Evolutionary conservation across 2,113 vertebrate species (phyloP).

Genomic region (Pogonocichla stellata): DNA sequence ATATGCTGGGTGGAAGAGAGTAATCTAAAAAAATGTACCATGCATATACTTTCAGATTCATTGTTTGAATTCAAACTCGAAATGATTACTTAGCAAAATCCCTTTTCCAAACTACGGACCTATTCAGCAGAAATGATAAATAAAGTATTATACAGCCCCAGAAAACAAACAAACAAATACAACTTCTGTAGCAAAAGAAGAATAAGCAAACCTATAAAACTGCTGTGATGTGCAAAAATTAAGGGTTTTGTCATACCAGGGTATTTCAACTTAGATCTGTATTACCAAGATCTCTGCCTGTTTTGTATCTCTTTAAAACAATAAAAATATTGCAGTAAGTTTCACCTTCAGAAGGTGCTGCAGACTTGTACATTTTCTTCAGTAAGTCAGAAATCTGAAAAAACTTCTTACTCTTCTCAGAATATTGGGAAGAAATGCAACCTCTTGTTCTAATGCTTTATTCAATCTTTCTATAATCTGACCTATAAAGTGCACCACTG

Average conservation of each 20-base stretch:
- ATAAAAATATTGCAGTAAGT: background rate
- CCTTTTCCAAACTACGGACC: constrained; percentile 36
- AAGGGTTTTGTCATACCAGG: background rate
- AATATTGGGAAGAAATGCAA: background rate
- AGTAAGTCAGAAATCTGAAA: background rate
- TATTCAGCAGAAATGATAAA: constrained; percentile 74
- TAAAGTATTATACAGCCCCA: background rate
- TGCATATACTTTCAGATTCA: constrained; percentile 55
- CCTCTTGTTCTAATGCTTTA: background rate
- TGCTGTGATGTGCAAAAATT: background rate
- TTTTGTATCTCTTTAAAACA: background rate
- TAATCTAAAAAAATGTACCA: constrained; percentile 27
- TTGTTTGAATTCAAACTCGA: constrained; percentile 61
- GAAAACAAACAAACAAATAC: background rate
- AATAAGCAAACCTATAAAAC: background rate
- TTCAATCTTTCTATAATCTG: background rate
- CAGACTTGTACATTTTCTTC: background rate
- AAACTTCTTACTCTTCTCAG: background rate
- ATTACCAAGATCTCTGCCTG: background rate
- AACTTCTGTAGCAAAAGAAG: background rate
- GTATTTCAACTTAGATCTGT: background rate
- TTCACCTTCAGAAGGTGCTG: background rate
- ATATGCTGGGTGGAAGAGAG: background rate
- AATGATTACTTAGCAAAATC: constrained; percentile 30
- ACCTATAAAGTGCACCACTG: background rate